These are phyloP conservation scores for Montipora foliosa DNA, from an alignment of 64 coral and sea anemone species.

Conservation along the genomic window DNA sequence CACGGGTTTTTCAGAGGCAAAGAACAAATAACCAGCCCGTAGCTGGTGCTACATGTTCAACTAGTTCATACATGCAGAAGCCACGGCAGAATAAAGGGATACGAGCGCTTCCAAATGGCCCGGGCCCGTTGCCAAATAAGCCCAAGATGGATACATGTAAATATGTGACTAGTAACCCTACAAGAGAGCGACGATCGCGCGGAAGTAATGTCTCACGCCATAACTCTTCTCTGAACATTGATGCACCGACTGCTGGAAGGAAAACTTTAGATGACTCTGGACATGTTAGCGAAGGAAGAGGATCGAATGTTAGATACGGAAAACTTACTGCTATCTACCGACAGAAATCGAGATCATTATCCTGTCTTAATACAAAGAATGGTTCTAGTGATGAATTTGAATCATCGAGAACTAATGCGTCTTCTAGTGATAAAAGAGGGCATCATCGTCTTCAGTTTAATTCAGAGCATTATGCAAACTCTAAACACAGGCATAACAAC, in stretches of 20 bases:
- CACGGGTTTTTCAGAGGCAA: background rate
- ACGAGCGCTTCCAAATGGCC: constrained; percentile 45
- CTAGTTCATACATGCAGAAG: background rate
- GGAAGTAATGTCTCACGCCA: background rate
- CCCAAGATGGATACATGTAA: background rate
- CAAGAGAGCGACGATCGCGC: background rate
- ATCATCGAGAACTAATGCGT: background rate
- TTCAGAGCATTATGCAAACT: background rate
- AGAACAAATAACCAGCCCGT: background rate
- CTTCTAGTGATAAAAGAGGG: background rate
- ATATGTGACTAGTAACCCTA: background rate
- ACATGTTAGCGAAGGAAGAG: constrained; percentile 7
- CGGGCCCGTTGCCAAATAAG: constrained; percentile 49
- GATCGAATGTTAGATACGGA: background rate
- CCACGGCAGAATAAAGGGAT: background rate
- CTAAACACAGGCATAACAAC: background rate
- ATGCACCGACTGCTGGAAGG: background rate
- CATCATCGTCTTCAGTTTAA: background rate
- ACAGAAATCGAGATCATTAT: constrained; percentile 26
- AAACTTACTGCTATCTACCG: background rate
- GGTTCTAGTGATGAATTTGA: background rate
- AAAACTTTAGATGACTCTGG: constrained; percentile 53
- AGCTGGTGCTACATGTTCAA: background rate
- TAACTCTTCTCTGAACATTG: background rate
- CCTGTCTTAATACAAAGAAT: background rate